These are phyloP conservation scores for Philaenus spumarius DNA, from an alignment of 1,140 invertebrate species.

Conservation along the genomic window DNA sequence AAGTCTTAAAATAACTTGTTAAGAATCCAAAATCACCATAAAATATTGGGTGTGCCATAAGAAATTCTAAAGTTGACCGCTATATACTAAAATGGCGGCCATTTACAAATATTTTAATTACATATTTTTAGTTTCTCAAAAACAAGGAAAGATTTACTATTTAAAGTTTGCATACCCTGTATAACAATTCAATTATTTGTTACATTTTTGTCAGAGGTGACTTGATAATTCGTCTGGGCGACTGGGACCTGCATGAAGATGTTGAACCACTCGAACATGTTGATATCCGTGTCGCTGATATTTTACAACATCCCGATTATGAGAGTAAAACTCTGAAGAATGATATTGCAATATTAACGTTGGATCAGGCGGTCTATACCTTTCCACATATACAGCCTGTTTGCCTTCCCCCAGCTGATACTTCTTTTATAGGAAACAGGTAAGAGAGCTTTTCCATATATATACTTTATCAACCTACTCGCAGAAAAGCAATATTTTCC, in stretches of 20 bases:
- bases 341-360: constrained; percentile 41
- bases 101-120: too few species aligned
- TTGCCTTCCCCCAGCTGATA: constrained; percentile 53
- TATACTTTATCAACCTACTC: too few species aligned
- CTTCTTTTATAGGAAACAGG: constrained; percentile 34
- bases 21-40: too few species aligned
- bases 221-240: constrained; percentile 30
- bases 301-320: constrained; percentile 38
- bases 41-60: too few species aligned
- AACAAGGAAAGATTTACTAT: too few species aligned
- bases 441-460: too few species aligned
- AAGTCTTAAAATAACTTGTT: too few species aligned
- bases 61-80: too few species aligned
- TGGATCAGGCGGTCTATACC: constrained; percentile 44
- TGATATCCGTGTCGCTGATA: constrained; percentile 41
- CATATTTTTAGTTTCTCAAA: too few species aligned
- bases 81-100: too few species aligned
- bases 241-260: constrained; percentile 48
- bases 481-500: too few species aligned
- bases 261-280: constrained; percentile 48
- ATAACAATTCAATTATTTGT: not conserved
- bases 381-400: constrained; percentile 58
- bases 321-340: constrained; percentile 34
- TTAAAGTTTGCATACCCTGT: not conserved
- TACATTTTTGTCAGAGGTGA: not conserved